Base-by-base conservation (phyloP, 2,888 invertebrate genomes). In the Tenthredo amoena region DNA sequence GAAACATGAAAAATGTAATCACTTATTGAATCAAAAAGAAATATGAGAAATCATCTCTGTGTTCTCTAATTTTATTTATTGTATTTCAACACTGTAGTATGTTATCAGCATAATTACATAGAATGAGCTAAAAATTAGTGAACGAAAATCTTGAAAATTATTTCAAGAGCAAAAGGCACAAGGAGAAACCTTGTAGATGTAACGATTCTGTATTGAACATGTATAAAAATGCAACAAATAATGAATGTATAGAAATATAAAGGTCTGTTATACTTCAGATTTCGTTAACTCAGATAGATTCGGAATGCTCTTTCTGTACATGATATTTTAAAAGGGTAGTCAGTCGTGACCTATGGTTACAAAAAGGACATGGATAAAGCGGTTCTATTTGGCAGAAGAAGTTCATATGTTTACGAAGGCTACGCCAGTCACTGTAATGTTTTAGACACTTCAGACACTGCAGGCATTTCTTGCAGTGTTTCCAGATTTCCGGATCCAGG, bases 341-440 rank as follows among this genome's bases (percentile, higher is more conserved):
- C 21, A 90, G 88, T 76, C 91, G 87, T 18, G 91, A 90, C 50
- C 89, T 89, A 84, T 91, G 88, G 43, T 85, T 86, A 86, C 92
- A 92, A 84, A 87, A 89, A 0, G 90, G 91, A 85, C 92, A 92
- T 7, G 89, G 88, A 86, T 87, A 86, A 86, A 89, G 88, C 26
- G 89, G 90, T 79, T 91, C 90, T 88, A 91, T 88, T 84, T 91
- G 90, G 86, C 92, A 92, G 87, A 91, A 91, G 87, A 88, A 92
- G 84, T 91, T 92, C 92, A 92, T 91, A 87, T 92, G 91, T 65
- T 90, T 91, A 86, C 88, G 88, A 65, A 92, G 86, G 43, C 90
- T 90, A 68, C 90, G 87, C 91, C 91, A 91, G 84, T 91, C 89
- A 87, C 92, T 90, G 87, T 90, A 92, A 55, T 55, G 86, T 82